phyloP scores from a whole-genome alignment of 1,140 invertebrate species.

The Drosophila pseudoananassae region DNA sequence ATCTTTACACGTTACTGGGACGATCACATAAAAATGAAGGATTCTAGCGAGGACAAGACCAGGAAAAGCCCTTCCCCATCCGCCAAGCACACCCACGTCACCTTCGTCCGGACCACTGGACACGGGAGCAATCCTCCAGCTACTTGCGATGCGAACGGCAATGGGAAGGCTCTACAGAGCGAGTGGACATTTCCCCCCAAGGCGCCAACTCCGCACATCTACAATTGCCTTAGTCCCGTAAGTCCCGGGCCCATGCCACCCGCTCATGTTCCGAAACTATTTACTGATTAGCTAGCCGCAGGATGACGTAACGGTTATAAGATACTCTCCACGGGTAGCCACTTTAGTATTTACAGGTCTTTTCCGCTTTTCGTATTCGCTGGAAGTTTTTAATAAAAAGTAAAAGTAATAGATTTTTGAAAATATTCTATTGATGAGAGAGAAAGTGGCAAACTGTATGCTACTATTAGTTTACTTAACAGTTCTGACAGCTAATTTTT shows the following conservation, averaged over 20 bases:
- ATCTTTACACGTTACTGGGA: constrained; percentile 61
- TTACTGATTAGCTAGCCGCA: constrained; percentile 37
- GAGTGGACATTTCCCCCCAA: constrained; percentile 92
- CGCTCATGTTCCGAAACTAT: not conserved
- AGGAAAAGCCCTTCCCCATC: constrained; percentile 30
- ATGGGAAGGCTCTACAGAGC: constrained; percentile 33
- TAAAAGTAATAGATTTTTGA: not conserved
- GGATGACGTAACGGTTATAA: constrained; percentile 41
- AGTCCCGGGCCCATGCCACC: constrained; percentile 58
- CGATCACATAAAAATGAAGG: constrained; percentile 53
- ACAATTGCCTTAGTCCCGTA: constrained; percentile 92
- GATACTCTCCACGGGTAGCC: constrained; percentile 38
- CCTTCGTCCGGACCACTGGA: constrained; percentile 63
- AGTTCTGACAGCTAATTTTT: too few relatives aligned
- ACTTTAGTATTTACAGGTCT: not conserved
- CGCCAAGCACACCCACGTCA: constrained; percentile 58
- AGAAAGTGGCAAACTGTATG: not conserved
- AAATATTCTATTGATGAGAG: not conserved
- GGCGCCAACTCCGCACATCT: constrained; percentile 88
- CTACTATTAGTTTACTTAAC: too few relatives aligned
- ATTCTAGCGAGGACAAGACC: constrained; percentile 30
- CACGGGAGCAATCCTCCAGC: constrained; percentile 20
- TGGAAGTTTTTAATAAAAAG: not conserved
- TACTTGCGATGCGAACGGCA: constrained; percentile 36
- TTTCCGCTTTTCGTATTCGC: constrained; percentile 1